Evolutionary conservation across 2,888 invertebrate genomes (phyloP), one percentile per base, ranked within the genome.

Genomic region (Nymphalis polychloros): DNA sequence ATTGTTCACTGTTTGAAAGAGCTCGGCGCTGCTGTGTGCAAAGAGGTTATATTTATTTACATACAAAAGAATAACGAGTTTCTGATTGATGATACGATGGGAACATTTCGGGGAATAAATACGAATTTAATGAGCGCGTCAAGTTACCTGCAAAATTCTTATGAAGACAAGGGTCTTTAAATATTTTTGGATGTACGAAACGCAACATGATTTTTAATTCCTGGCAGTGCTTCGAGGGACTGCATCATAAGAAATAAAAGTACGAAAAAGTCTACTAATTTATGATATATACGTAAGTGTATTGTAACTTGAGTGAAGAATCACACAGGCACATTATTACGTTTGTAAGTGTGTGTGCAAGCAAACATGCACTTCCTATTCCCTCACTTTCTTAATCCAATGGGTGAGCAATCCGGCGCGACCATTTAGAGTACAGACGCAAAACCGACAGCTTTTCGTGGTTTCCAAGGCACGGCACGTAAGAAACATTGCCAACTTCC

Each of bases 61-160:
- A 16, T 41, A 57, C 57, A 60, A 48, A 48, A 60, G 47, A 60
- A 60, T 60, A 60, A 60, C 48, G 60, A 60, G 48, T 60, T 60
- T 48, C 27, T 48, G 60, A 60, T 60, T 35, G 48, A 60, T 48
- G 48, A 10, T 27, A 60, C 57, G 35, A 19, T 35, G 60, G 48
- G 48, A 60, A 60, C 8, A 48, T 48, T 60, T 60, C 60, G 48
- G 8, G 17, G 60, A 60, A 60, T 60, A 48, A 27, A 57, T 57
- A 41, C 31, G 27, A 48, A 48, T 60, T 60, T 48, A 60, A 48
- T 48, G 19, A 63, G 52, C 63, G 52, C 10, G 63, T 63, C 48
- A 27, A 16, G 48, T 50, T 52, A 10, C 60, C 19, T n/a, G 10
- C 17, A 16, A 48, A 47, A 27, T 48, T 27, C 48, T 60, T 48